A percentile compares a stretch with the other conserved stretches of the same genome.
These are phyloP conservation scores for Syngnathus typhle DNA, from an alignment of 2,113 vertebrate genomes.

Conservation along the genomic window DNA sequence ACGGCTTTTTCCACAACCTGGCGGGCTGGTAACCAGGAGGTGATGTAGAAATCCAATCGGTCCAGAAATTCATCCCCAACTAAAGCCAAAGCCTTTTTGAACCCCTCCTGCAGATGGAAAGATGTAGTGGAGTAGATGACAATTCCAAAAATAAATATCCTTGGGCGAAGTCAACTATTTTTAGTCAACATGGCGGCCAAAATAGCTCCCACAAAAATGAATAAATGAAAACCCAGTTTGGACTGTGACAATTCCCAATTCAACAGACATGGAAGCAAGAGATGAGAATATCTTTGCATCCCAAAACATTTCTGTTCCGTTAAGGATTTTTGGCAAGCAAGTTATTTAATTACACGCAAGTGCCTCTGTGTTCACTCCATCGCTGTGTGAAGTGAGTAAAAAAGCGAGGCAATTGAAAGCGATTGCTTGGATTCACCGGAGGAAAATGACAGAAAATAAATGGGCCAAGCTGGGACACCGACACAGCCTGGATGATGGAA, in stretches of 20 bases:
- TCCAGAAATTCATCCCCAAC: constrained; percentile 83
- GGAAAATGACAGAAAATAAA: constrained; percentile 32
- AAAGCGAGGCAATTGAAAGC: constrained; percentile 2
- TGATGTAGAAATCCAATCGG: constrained; percentile 77
- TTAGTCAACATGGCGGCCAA: background rate
- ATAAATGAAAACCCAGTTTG: background rate
- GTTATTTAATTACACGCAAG: constrained; percentile 15
- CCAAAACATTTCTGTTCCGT: constrained; percentile 20
- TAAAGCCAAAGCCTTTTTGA: constrained; percentile 80
- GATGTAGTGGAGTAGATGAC: background rate
- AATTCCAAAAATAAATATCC: background rate
- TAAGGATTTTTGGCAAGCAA: constrained; percentile 8
- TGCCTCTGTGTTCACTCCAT: constrained; percentile 7
- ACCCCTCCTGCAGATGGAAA: constrained; percentile 70
- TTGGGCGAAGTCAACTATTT: background rate
- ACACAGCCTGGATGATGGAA: constrained; percentile 14
- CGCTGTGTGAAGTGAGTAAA: background rate
- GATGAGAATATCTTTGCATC: constrained; percentile 36
- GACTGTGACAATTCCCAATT: background rate
- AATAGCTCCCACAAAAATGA: background rate
- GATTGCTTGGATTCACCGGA: constrained; percentile 17
- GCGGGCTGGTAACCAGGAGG: constrained; percentile 85
- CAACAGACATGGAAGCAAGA: constrained; percentile 6
- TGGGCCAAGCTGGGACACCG: constrained; percentile 10
- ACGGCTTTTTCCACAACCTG: constrained; percentile 79